Conservation (phyloP, 2,888 invertebrate genomes). For the Thysanoteuthis rhombus region DNA sequence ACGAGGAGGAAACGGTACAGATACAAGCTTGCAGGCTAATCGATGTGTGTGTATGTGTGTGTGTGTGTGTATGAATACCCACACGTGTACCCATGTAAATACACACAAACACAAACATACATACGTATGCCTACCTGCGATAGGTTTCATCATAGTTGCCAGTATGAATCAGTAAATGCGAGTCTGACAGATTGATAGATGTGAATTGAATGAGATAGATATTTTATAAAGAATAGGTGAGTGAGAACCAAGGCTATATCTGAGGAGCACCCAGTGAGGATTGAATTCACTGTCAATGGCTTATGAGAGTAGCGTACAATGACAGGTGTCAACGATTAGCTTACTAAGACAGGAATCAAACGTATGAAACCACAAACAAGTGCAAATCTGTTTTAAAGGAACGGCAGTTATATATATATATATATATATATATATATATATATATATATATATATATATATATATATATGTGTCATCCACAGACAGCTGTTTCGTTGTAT, state of each 20-base stretch:
- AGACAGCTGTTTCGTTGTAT: no score
- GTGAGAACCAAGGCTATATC: neutral
- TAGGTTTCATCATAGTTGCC: neutral
- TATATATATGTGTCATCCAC: no score
- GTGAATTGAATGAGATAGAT: neutral
- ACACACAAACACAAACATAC: neutral
- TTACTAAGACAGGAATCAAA: no score
- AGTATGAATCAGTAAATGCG: neutral
- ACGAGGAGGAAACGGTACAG: neutral
- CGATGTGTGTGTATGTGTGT: neutral
- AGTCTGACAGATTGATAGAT: neutral
- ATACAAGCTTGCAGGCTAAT: neutral
- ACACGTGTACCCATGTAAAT: no score
- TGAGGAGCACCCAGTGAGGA: neutral
- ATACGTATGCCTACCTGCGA: no score
- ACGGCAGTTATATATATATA: no score
- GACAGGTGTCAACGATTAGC: no score
- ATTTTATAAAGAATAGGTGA: neutral
- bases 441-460: neutral
- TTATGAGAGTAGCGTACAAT: no score
- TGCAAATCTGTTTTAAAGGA: no score
- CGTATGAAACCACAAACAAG: no score
- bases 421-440: conserved; percentile 15
- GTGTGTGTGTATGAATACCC: no score
- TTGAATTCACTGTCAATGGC: neutral